Evolutionary conservation across 2,888 invertebrate genomes (phyloP).

Genomic region (Stramonita haemastoma): DNA sequence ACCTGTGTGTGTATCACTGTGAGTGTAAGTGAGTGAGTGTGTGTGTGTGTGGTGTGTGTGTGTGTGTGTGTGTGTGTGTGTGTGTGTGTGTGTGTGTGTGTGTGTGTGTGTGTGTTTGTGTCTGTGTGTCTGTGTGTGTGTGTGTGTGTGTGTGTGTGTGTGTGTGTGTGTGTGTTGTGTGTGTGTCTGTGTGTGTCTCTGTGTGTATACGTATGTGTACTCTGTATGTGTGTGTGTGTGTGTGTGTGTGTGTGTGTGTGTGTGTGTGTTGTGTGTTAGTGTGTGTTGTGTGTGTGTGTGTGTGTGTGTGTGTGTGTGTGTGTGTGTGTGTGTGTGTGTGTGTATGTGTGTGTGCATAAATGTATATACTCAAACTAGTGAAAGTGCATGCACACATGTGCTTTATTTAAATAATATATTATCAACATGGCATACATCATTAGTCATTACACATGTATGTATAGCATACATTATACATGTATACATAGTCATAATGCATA

Average conservation of each 20-base stretch:
- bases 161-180: background rate
- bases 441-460: too few species aligned
- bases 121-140: background rate
- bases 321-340: slow-evolving; percentile 6
- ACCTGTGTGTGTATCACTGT: background rate
- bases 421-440: too few species aligned
- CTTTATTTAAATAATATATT: too few species aligned
- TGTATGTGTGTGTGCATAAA: background rate
- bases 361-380: too few species aligned
- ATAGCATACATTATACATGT: too few species aligned
- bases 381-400: too few species aligned
- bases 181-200: background rate
- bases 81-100: slow-evolving; percentile 23
- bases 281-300: background rate
- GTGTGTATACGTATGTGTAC: background rate
- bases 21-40: too few species aligned
- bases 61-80: slow-evolving; percentile 9
- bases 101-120: too few species aligned
- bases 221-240: background rate
- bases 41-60: slow-evolving; percentile 8
- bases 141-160: background rate
- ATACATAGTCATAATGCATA: too few species aligned
- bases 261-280: background rate
- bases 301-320: background rate
- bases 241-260: slow-evolving; percentile 10